These are phyloP conservation scores for Melanostoma scalare DNA, from an alignment of 2,888 invertebrate species.

Conservation along the genomic window DNA sequence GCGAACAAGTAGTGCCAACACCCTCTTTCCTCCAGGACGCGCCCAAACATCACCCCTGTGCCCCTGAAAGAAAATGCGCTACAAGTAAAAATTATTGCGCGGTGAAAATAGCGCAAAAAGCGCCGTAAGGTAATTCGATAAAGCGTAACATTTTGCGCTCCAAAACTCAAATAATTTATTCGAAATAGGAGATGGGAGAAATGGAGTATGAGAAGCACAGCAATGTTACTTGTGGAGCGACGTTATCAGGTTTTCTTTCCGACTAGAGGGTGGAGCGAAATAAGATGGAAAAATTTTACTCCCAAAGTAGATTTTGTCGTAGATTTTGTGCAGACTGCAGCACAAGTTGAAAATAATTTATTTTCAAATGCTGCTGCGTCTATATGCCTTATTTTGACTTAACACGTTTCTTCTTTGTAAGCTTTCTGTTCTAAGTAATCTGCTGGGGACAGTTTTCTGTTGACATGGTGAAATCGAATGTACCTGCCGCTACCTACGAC, in stretches of 20 bases:
- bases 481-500: constrained; percentile 11
- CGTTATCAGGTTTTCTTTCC: not conserved
- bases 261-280: not conserved
- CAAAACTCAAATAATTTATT: constrained; percentile 73
- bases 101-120: constrained; percentile 66
- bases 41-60: not conserved
- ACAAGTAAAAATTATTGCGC: constrained; percentile 70
- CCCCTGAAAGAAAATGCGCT: constrained; percentile 30
- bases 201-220: not conserved
- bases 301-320: constrained; percentile 67
- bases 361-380: constrained; percentile 41
- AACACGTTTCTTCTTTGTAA: constrained; percentile 1
- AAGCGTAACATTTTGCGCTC: constrained; percentile 81
- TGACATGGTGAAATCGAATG: constrained; percentile 53
- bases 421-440: constrained; percentile 17
- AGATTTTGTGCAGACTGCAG: constrained; percentile 65
- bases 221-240: too few relatives aligned
- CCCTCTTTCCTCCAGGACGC: too few relatives aligned
- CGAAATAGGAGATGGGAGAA: constrained; percentile 29
- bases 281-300: constrained; percentile 67
- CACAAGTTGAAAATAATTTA: constrained; percentile 73
- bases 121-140: constrained; percentile 81
- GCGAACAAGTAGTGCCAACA: not conserved
- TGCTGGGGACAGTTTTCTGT: constrained; percentile 55
- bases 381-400: not conserved